Conservation (phyloP, 2,888 invertebrate species). For the Drosophila neutralis region DNA sequence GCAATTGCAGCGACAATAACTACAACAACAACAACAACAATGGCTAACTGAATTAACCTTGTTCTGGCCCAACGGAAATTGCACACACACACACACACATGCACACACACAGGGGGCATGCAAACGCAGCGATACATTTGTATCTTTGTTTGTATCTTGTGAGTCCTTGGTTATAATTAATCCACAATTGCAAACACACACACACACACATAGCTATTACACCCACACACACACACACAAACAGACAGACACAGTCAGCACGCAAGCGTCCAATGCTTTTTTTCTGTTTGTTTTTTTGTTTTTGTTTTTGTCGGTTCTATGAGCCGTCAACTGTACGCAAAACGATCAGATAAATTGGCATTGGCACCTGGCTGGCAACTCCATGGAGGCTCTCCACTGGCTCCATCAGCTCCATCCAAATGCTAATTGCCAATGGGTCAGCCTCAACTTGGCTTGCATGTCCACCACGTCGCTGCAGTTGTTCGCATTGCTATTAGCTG, state of each 20-base stretch:
- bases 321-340: conserved; percentile 57
- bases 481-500: conserved; percentile 61
- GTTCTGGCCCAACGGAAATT: conserved; percentile 73
- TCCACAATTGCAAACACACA: conserved; percentile 72
- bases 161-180: conserved; percentile 79
- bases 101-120: conserved; percentile 19
- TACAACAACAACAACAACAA: conserved; percentile 43
- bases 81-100: conserved; percentile 50
- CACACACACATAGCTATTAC: conserved; percentile 17
- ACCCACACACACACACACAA: conserved; percentile 17
- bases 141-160: conserved; percentile 76
- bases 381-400: not conserved
- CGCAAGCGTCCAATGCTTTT: conserved; percentile 57
- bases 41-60: conserved; percentile 78
- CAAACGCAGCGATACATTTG: conserved; percentile 55
- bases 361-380: conserved; percentile 51
- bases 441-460: conserved; percentile 68
- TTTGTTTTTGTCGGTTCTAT: not conserved
- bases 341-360: conserved; percentile 67
- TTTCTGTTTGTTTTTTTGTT: not conserved
- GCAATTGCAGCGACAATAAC: conserved; percentile 9
- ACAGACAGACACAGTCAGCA: conserved; percentile 32
- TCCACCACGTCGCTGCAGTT: conserved; percentile 44
- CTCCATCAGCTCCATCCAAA: conserved; percentile 56
- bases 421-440: conserved; percentile 80